Percentiles rank a stretch among this genome's conserved stretches.
These are phyloP conservation scores for Circus cinereus DNA, from an alignment of 2,797 vertebrate genomes.

Conservation along the genomic window DNA sequence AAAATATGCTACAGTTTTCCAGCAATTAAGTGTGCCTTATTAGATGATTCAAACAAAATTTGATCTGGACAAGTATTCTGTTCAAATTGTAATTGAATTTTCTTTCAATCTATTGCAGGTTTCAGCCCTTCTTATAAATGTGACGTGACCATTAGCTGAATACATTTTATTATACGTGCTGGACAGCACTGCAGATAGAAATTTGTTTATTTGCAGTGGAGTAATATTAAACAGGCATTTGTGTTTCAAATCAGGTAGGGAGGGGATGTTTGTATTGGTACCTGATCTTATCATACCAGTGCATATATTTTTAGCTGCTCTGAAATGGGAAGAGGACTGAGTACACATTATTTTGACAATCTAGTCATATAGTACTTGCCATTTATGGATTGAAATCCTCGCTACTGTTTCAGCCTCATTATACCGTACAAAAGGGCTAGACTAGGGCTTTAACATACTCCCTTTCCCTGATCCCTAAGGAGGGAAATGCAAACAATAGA, in stretches of 20 bases:
- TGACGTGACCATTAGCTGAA: not conserved
- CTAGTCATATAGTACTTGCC: not conserved
- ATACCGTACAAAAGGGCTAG: not conserved
- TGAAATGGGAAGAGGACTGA: not conserved
- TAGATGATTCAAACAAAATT: not conserved
- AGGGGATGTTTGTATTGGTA: not conserved
- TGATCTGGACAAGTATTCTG: not conserved
- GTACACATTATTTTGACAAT: not conserved
- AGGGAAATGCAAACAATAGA: not conserved
- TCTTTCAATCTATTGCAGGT: not conserved
- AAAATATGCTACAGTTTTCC: not conserved
- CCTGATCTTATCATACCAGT: not conserved
- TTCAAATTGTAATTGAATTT: slow-evolving; percentile 3
- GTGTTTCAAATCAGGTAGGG: not conserved
- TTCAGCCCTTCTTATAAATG: not conserved
- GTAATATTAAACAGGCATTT: not conserved
- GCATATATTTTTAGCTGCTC: not conserved
- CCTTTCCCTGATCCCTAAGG: not conserved
- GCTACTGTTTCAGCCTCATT: not conserved
- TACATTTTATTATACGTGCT: not conserved
- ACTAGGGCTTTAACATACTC: not conserved
- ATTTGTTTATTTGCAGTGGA: not conserved
- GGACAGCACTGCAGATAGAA: not conserved
- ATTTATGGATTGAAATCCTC: not conserved
- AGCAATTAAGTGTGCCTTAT: not conserved